Percentiles rank a stretch among this genome's conserved stretches.
phyloP scores from a whole-genome alignment of 2,113 vertebrate species.

The Setophaga petechia region DNA sequence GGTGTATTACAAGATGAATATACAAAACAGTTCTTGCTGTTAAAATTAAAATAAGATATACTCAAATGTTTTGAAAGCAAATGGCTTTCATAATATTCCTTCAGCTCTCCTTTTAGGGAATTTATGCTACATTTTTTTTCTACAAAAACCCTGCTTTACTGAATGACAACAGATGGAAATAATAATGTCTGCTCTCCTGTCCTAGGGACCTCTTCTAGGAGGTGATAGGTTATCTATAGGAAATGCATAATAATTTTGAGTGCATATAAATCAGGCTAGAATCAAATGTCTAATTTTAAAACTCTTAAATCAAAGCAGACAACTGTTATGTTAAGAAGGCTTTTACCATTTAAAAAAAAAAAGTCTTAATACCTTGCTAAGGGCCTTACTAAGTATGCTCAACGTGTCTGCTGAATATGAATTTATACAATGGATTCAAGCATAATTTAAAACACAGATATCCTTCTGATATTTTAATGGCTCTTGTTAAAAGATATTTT shows the following conservation, averaged over 20 bases:
- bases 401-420: not conserved
- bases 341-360: not conserved
- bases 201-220: not conserved
- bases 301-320: not conserved
- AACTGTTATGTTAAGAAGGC: not conserved
- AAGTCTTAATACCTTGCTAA: not conserved
- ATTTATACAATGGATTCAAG: not conserved
- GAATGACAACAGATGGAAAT: not conserved
- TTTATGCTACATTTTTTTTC: not conserved
- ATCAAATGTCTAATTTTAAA: not conserved
- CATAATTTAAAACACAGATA: not conserved
- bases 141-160: not conserved
- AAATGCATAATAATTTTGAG: not conserved
- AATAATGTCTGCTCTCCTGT: not conserved
- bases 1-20: not conserved
- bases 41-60: not conserved
- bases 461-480: not conserved
- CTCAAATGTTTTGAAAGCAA: not conserved
- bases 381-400: not conserved
- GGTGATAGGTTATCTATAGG: not conserved
- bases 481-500: not conserved
- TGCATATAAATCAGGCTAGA: not conserved
- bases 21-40: not conserved
- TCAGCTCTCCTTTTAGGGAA: not conserved
- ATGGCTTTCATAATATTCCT: not conserved